Percentiles rank a stretch among this genome's conserved stretches.
Conservation (phyloP, 2,113 vertebrate species). For the Epinephelus cyanopodus region DNA sequence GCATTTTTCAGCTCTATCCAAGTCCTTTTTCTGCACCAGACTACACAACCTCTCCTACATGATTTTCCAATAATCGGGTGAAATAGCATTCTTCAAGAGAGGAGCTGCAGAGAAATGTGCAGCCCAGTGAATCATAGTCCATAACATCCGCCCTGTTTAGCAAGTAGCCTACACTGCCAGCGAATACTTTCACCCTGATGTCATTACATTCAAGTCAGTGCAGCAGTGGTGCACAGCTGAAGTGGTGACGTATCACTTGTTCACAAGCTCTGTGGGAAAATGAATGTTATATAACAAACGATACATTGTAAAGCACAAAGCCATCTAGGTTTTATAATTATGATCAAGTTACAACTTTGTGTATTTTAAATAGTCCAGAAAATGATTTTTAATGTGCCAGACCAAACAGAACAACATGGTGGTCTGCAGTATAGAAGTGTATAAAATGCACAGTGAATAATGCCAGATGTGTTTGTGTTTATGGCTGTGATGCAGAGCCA, state of each 20-base stretch:
- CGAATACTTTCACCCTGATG: constrained; percentile 83
- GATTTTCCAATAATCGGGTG: constrained; percentile 11
- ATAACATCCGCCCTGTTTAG: constrained; percentile 76
- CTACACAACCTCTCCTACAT: constrained; percentile 37
- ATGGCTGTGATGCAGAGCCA: constrained; percentile 1
- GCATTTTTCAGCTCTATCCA: constrained; percentile 43
- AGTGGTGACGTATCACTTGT: constrained; percentile 10
- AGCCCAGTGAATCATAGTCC: constrained; percentile 43
- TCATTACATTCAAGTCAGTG: constrained; percentile 68
- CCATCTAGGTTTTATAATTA: neutral
- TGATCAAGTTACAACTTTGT: neutral
- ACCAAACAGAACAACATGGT: neutral
- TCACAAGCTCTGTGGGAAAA: neutral
- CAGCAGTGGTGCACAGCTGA: constrained; percentile 36
- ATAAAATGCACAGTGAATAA: constrained; percentile 1
- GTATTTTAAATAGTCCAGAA: neutral
- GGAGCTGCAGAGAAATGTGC: constrained; percentile 53
- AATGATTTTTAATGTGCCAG: neutral
- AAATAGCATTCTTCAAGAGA: constrained; percentile 51
- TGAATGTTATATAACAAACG: neutral
- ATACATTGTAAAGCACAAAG: neutral
- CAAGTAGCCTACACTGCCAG: constrained; percentile 58
- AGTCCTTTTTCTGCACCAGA: constrained; percentile 26
- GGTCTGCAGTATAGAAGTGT: neutral
- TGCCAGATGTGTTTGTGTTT: constrained; percentile 27